Evolutionary conservation across 2,113 vertebrate genomes (phyloP).

Genomic region (Labrus mixtus): DNA sequence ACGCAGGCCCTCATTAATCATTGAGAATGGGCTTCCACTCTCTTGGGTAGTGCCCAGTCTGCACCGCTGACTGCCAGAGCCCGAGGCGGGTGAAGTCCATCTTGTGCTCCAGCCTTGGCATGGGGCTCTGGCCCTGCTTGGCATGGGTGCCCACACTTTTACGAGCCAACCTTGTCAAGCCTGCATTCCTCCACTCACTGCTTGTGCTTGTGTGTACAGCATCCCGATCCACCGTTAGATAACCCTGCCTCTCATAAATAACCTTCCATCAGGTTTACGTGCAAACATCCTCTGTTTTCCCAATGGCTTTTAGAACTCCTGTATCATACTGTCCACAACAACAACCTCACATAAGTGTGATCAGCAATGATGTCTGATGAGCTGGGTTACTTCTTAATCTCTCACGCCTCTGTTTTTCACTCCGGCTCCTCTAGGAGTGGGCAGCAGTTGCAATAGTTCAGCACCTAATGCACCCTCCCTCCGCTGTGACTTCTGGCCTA

Average conservation of each 20-base stretch:
- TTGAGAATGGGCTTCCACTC: conserved; percentile 43
- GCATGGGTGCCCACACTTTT: conserved; percentile 54
- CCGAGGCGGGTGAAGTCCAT: conserved; percentile 56
- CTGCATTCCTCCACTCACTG: conserved; percentile 56
- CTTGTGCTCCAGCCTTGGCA: conserved; percentile 66
- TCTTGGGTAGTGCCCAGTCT: conserved; percentile 53
- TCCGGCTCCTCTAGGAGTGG: conserved; percentile 3
- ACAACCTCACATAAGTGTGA: neutral
- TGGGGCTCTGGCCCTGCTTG: conserved; percentile 44
- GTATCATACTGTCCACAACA: neutral
- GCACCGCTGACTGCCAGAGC: conserved; percentile 41
- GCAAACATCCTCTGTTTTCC: conserved; percentile 7
- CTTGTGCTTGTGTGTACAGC: neutral
- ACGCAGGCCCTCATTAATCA: conserved; percentile 65
- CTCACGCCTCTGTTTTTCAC: neutral
- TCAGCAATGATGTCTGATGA: conserved; percentile 8
- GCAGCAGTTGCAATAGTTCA: conserved; percentile 43
- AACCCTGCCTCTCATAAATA: conserved; percentile 27
- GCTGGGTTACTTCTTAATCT: conserved; percentile 38
- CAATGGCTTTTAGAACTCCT: neutral
- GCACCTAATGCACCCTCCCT: conserved; percentile 41
- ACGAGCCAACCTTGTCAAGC: conserved; percentile 50
- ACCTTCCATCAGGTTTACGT: conserved; percentile 21
- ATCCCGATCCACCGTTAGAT: conserved; percentile 5
- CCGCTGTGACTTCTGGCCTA: conserved; percentile 26